Evolutionary conservation across 2,113 vertebrate species (phyloP), one percentile per base, ranked within the genome.

Genomic region (Cavia porcellus): DNA sequence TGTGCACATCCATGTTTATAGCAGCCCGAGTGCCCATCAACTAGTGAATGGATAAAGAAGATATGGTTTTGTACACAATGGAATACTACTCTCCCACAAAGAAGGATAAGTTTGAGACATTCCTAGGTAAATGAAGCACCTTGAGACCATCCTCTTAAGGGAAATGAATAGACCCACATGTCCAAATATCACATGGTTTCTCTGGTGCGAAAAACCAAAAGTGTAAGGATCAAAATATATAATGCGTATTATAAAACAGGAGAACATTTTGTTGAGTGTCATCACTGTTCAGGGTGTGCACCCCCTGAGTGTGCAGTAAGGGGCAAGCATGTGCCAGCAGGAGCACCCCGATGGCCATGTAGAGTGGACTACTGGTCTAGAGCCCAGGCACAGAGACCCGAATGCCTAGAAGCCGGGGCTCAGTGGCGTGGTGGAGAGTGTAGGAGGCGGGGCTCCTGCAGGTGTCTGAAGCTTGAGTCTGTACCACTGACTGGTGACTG

Each of bases 241-340:
- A 42, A 74, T 25, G 42, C 19, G 11, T 72, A 11, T 11, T 72
- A 25, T 70, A 25, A 25, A 25, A 74, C 5, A 42, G 20, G 19
- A 25, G 35, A 82, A 62, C 7, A 3, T 8, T 72, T 62, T 82
- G 25, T 50, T 47, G 77, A 83, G 77, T 55, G 6, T 35, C 24
- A 42, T 35, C 4, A 1, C 70, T 24, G 2, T 22, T 1, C 5
- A 28, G 80, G 86, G n/a, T 0, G 30, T 5, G 14, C 14, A 8
- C 12, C 7, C n/a, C 38, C 66, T 24, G 57, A 15, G 5, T 35
- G 4, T 52, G 25, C 15, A 52, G 45, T 2, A 10, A n/a, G 62
- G 50, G 14, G 7, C 15, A 10, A 7, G 20, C 13, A 9, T 30
- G 22, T 25, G 47, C 59, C 2, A 1, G 25, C 57, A 91, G 64